A percentile compares a stretch with the other conserved stretches of the same genome.
Conservation (phyloP, 2,113 vertebrate genomes). For the Cyphomyrus plagiostoma region DNA sequence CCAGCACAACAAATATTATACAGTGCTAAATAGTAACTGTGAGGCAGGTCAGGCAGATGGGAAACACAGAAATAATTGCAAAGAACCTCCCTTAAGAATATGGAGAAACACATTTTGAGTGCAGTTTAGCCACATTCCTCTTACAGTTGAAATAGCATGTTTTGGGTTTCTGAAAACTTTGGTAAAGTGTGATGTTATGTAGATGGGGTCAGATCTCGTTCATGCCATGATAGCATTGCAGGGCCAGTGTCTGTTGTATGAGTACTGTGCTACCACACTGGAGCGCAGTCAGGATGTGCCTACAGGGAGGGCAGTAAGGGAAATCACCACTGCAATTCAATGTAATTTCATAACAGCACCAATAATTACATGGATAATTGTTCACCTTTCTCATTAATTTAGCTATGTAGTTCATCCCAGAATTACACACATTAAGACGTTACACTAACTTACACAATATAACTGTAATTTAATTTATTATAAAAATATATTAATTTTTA, state of each 20-base stretch:
- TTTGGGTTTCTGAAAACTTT: background rate
- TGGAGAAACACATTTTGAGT: background rate
- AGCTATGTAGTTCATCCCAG: background rate
- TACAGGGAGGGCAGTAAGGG: background rate
- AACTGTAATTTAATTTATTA: background rate
- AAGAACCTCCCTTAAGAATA: background rate
- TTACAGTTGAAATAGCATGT: background rate
- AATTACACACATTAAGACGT: background rate
- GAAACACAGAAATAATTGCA: background rate
- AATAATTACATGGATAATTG: background rate
- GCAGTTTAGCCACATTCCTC: background rate
- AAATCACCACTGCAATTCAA: background rate
- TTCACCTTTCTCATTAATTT: background rate
- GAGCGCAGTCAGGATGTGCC: background rate
- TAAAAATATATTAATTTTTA: background rate
- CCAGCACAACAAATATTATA: background rate
- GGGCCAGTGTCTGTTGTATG: background rate
- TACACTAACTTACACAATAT: background rate
- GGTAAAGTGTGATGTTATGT: background rate
- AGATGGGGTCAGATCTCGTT: background rate
- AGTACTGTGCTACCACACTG: background rate
- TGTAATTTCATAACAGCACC: background rate
- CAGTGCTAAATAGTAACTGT: background rate
- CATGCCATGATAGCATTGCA: background rate
- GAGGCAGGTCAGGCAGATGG: background rate